Evolutionary conservation across 2,888 invertebrate species (phyloP), one percentile per base, ranked within the genome.

Genomic region (Schizaphis graminum): DNA sequence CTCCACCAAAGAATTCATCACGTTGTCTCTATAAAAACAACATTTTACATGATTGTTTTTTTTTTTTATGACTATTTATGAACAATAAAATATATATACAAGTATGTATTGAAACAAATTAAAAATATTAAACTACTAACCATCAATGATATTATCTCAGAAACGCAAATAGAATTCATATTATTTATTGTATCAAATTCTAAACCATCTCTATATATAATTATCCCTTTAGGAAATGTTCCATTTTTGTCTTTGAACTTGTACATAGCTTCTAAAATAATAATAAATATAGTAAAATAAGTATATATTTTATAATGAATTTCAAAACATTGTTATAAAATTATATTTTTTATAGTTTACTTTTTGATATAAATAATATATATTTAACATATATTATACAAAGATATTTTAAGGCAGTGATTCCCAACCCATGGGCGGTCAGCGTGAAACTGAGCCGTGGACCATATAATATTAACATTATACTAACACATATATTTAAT

Each of bases 1-100:
- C 7, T 5, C 5, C 7, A 67, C 5, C 0, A 35, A 5, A 16
- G 1, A 16, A n/a, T 16, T 67, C 16, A 2, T 0, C 0, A n/a
- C 5, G n/a, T 35, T 67, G n/a, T n/a, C 1, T n/a, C 67, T 67
- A 16, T 35, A 16, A 67, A 67, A 67, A 16, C n/a, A n/a, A n/a
- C 4, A 67, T 67, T 67, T 16, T 35, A 67, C 16, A n/a, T n/a
- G 2, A 61, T 61, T 11, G 4, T n/a, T 56, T 47, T 47, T 47
- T 47, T 3, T 7, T 67, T 67, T 67, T 16, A 16, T n/a, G n/a
- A n/a, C 13, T 13, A 44, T 44, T 44, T 44, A 16, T 11, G 11
- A 67, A 67, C n/a, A n/a, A 67, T 35, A 67, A 28, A 28, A 67
- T 67, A 47, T 47, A 47, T 47, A 47, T 44, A 47, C 7, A 47